phyloP scores from a whole-genome alignment of 2,888 invertebrate species.

The Xestia rhomboidea region DNA sequence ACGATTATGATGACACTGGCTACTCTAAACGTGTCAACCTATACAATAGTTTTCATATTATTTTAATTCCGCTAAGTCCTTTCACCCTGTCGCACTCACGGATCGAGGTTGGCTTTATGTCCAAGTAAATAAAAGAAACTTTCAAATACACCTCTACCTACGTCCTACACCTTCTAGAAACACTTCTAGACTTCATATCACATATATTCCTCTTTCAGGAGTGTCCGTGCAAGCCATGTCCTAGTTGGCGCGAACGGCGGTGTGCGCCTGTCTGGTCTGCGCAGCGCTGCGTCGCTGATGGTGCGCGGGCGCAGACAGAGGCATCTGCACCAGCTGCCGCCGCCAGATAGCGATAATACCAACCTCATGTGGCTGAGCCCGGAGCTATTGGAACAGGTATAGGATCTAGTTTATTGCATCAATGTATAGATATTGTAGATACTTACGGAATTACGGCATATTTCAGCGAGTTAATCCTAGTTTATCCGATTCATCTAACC shows the following conservation, averaged over 20 bases:
- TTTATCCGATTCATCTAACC: neutral
- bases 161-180: too few species aligned
- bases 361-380: constrained; percentile 97
- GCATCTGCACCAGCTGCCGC: constrained; percentile 94
- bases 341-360: constrained; percentile 92
- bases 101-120: too few species aligned
- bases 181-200: neutral
- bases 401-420: neutral
- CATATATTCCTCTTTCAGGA: constrained; percentile 88
- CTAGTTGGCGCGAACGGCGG: constrained; percentile 93
- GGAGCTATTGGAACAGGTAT: constrained; percentile 95
- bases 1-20: too few species aligned
- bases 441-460: neutral
- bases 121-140: too few species aligned
- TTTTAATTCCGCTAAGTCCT: too few species aligned
- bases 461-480: neutral
- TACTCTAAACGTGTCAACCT: too few species aligned
- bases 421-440: neutral
- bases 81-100: too few species aligned
- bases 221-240: constrained; percentile 96
- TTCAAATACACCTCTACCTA: too few species aligned
- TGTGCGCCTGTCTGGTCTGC: constrained; percentile 94
- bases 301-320: constrained; percentile 93
- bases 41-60: too few species aligned
- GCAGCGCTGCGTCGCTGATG: constrained; percentile 94